Conservation (phyloP, 2,888 invertebrate species). For the Epinotia demarniana region DNA sequence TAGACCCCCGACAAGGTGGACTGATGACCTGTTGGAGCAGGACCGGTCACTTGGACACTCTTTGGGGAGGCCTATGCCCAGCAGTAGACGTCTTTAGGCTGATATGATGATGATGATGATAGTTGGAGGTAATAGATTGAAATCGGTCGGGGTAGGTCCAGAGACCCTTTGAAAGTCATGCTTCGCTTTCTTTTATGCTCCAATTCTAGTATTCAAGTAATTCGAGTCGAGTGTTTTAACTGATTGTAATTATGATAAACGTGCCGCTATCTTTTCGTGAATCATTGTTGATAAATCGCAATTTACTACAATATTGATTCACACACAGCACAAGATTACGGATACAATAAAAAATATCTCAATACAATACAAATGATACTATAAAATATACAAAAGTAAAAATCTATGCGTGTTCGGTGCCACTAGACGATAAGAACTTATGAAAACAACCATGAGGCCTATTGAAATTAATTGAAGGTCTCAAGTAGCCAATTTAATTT, state of each 20-base stretch:
- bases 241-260: background rate
- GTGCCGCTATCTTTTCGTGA: background rate
- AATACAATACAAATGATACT: too few relatives aligned
- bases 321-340: background rate
- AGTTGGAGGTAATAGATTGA: background rate
- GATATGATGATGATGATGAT: background rate
- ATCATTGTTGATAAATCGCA: background rate
- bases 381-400: too few relatives aligned
- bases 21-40: too few relatives aligned
- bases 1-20: too few relatives aligned
- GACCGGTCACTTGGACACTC: too few relatives aligned
- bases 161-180: background rate
- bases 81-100: too few relatives aligned
- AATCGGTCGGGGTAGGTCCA: background rate
- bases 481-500: background rate
- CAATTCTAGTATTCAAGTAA: too few relatives aligned
- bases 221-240: background rate
- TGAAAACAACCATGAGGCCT: conserved; percentile 1
- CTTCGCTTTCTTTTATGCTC: too few relatives aligned
- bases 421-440: conserved; percentile 4
- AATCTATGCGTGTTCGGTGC: background rate
- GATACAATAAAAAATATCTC: background rate
- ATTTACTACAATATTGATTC: background rate
- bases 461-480: background rate
- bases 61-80: too few relatives aligned